A percentile compares a stretch with the other conserved stretches of the same genome.
Evolutionary conservation across 2,888 invertebrate genomes (phyloP).

Genomic region (Cantharis lateralis): DNA sequence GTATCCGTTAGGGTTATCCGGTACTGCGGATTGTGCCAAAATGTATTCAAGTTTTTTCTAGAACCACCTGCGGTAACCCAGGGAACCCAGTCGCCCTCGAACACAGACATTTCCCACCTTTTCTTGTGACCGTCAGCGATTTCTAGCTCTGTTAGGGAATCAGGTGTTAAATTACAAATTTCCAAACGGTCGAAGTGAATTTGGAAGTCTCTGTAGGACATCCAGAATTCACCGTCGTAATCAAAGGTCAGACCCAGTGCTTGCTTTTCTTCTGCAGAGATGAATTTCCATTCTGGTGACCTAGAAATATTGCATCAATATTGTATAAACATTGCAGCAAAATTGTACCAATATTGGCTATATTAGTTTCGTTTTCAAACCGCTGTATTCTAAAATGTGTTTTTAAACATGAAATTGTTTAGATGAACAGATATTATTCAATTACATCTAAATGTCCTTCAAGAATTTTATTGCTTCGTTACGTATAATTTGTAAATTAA

Average conservation of each 20-base stretch:
- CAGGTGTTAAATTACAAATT: conserved; percentile 95
- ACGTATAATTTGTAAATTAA: too few species aligned
- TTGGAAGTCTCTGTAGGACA: conserved; percentile 89
- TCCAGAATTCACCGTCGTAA: conserved; percentile 98
- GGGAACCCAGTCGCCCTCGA: conserved; percentile 91
- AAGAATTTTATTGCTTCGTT: too few species aligned
- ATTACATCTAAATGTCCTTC: conserved; percentile 44
- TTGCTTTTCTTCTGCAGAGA: conserved; percentile 82
- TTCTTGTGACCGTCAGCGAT: conserved; percentile 70
- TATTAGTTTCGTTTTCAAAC: too few species aligned
- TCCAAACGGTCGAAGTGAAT: conserved; percentile 83
- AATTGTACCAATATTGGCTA: too few species aligned
- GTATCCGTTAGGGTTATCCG: conserved; percentile 74
- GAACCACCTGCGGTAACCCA: conserved; percentile 96
- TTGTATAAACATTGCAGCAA: too few species aligned
- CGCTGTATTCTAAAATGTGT: too few species aligned
- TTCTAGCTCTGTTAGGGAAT: conserved; percentile 81
- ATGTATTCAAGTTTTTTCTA: conserved; percentile 88
- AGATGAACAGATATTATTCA: too few species aligned
- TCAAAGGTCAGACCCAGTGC: conserved; percentile 88
- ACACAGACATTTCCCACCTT: conserved; percentile 92
- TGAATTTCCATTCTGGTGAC: conserved; percentile 89
- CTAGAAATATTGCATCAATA: too few species aligned
- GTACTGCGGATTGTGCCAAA: conserved; percentile 94
- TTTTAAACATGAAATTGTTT: too few species aligned